A percentile compares a stretch with the other conserved stretches of the same genome.
These are phyloP conservation scores for Larimichthys crocea DNA, from an alignment of 2,113 vertebrate species.

Conservation along the genomic window DNA sequence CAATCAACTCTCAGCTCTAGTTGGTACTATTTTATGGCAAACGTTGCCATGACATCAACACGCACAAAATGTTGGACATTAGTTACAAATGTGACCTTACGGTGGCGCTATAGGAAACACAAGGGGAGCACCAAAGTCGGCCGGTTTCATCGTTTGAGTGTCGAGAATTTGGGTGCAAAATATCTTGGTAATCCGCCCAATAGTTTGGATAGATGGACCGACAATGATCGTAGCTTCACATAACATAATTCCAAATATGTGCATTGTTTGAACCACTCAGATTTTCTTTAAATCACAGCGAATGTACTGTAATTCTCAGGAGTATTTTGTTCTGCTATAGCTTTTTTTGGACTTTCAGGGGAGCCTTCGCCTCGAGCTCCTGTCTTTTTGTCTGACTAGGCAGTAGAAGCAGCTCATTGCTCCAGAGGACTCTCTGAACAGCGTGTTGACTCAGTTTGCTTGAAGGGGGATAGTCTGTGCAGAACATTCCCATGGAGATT, in stretches of 20 bases:
- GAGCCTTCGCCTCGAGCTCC: constrained; percentile 20
- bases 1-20: background rate
- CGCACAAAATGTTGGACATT: background rate
- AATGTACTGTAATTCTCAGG: background rate
- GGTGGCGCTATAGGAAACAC: background rate
- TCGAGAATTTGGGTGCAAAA: no score
- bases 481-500: constrained; percentile 48
- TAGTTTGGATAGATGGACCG: no score
- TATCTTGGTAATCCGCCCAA: no score
- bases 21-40: background rate
- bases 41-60: background rate
- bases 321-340: background rate
- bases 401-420: constrained; percentile 42
- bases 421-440: constrained; percentile 46
- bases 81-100: background rate
- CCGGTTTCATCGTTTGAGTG: background rate
- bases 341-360: constrained; percentile 8
- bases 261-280: background rate
- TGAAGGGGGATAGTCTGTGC: constrained; percentile 55
- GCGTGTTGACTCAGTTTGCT: constrained; percentile 66
- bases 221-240: no score
- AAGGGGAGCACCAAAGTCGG: background rate
- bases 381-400: constrained; percentile 54
- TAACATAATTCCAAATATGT: background rate
- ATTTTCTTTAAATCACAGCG: background rate